Evolutionary conservation across 2,113 vertebrate genomes (phyloP), one percentile per base, ranked within the genome.

Genomic region (Mixornis gularis): DNA sequence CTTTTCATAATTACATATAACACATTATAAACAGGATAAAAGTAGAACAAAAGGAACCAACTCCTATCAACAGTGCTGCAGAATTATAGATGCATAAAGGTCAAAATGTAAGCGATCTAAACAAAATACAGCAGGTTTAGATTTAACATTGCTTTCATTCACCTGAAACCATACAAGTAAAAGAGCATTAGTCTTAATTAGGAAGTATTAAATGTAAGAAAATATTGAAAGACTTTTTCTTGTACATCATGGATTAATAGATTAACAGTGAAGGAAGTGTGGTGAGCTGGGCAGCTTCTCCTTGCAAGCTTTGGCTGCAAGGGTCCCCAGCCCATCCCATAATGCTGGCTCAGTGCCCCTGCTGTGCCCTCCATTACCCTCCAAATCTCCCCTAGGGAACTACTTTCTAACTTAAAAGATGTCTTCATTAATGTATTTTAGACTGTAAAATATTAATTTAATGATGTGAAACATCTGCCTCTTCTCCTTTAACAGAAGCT

Each of bases 401-500:
- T 49, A 14, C 52, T 60, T 86, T 66, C 38, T 56, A 62, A 76
- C 48, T 73, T 69, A 40, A 76, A 84, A 87, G 38, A 30, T 51
- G n/a, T 38, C 46, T 60, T 78, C 49, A 52, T 63, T 53, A 63
- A 38, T 1, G 1, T 55, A 15, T 55, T 34, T 80, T 25, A 66
- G 44, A 79, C 44, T 62, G n/a, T 56, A 81, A 95, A 68, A 66
- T 65, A 46, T 40, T 46, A 22, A 21, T 65, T 40, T 46, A 22
- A 21, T 65, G 46, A 9, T 84, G 32, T 25, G 21, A 91, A 96
- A 72, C 27, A 72, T n/a, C 34, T 79, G 10, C 34, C 17, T 93
- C 56, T 95, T 90, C 53, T 64, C 87, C 48, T 77, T 96, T 77
- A 65, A 96, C 97, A 98, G 97, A 97, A 95, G 95, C 95, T 66